Evolutionary conservation across 2,888 invertebrate species (phyloP).

Genomic region (Hofmannophila pseudospretella): DNA sequence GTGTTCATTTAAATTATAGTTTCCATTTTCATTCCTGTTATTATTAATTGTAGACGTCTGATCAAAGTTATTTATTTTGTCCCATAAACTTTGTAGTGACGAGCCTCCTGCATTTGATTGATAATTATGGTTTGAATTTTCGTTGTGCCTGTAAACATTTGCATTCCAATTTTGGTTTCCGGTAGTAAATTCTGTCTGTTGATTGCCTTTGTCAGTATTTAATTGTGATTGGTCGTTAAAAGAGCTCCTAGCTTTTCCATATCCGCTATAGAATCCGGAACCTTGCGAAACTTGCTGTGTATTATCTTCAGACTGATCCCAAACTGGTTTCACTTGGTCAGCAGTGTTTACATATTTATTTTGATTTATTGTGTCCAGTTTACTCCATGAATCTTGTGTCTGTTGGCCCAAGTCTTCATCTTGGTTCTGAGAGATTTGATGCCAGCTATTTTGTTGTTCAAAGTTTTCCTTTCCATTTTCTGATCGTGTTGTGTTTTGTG

Average conservation of each 20-base stretch:
- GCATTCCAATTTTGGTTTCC: not conserved
- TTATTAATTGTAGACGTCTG: conserved; percentile 5
- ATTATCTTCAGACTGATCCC: conserved; percentile 10
- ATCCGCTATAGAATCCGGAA: not conserved
- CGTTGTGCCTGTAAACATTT: not conserved
- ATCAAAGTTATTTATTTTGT: conserved; percentile 20
- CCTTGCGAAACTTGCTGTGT: conserved; percentile 2
- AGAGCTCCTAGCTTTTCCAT: not conserved
- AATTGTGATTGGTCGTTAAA: not conserved
- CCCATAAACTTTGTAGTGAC: conserved; percentile 20
- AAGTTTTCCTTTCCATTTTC: conserved; percentile 5
- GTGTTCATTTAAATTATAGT: not conserved
- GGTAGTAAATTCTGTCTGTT: not conserved
- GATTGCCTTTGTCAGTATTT: not conserved
- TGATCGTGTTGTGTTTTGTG: not conserved
- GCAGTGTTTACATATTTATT: not conserved
- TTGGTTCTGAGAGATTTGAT: conserved; percentile 1
- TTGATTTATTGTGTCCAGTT: conserved; percentile 4
- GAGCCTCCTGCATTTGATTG: conserved; percentile 5
- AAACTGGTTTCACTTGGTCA: conserved; percentile 9
- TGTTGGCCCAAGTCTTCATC: not conserved
- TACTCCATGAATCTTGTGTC: conserved; percentile 1
- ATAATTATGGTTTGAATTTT: not conserved
- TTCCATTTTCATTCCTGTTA: not conserved
- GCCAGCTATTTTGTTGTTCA: conserved; percentile 15